phyloP scores from a whole-genome alignment of 30 jellyfish, hydroid and myxozoan genomes.

The Aurelia coerulea region DNA sequence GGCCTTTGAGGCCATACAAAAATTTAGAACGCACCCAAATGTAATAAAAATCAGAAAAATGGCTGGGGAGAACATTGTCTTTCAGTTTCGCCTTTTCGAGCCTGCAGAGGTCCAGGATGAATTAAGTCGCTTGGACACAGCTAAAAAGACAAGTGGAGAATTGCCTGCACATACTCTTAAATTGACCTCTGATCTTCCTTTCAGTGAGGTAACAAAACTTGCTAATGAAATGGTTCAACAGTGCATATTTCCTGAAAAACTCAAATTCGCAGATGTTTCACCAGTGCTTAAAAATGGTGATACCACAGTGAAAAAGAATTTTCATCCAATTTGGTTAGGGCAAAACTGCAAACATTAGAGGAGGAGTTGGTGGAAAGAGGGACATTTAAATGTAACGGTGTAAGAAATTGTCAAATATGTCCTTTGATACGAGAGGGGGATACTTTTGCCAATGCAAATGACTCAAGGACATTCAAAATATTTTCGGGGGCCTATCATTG shows the following conservation, averaged over 20 bases:
- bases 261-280: slow-evolving; percentile 1
- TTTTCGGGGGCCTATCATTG: too few species aligned
- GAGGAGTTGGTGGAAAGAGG: too few species aligned
- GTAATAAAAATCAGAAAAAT: slow-evolving; percentile 23
- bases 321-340: not conserved
- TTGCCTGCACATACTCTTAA: slow-evolving; percentile 39
- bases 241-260: slow-evolving; percentile 49
- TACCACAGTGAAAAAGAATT: slow-evolving; percentile 29
- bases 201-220: slow-evolving; percentile 44
- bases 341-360: too few species aligned
- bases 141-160: slow-evolving; percentile 61
- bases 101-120: slow-evolving; percentile 54
- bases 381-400: too few species aligned
- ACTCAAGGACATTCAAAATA: too few species aligned
- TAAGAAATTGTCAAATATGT: too few species aligned
- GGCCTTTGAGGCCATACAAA: too few species aligned
- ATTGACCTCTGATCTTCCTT: not conserved
- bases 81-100: too few species aligned
- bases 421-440: too few species aligned
- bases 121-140: slow-evolving; percentile 26
- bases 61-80: slow-evolving; percentile 22
- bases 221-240: slow-evolving; percentile 40
- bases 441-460: too few species aligned
- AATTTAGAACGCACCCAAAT: slow-evolving; percentile 22
- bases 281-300: too few species aligned